Evolutionary conservation across 2,113 vertebrate species (phyloP).

Genomic region (Nettapus auritus): DNA sequence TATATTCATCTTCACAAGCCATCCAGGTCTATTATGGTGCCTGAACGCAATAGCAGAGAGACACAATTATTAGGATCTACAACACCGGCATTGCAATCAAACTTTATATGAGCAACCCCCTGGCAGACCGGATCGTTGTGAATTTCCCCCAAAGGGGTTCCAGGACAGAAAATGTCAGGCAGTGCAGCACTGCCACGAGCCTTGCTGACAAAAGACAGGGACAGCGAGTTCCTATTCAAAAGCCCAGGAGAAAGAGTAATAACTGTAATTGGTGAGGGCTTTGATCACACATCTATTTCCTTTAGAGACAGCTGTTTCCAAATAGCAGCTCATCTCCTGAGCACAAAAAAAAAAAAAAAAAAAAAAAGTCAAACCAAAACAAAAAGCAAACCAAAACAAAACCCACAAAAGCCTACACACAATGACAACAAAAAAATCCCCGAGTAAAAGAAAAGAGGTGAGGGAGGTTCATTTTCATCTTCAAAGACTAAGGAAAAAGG

Average conservation of each 20-base stretch:
- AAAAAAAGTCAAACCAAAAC: neutral
- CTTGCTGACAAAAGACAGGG: conserved; percentile 33
- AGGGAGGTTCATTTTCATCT: conserved; percentile 70
- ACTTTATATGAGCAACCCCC: neutral
- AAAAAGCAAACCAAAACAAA: neutral
- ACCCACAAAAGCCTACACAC: neutral
- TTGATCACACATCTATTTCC: conserved; percentile 77
- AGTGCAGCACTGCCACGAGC: neutral
- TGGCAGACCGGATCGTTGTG: neutral
- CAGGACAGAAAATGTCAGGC: conserved; percentile 3
- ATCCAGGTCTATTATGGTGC: conserved; percentile 30
- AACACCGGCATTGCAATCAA: neutral
- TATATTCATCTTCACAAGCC: conserved; percentile 27
- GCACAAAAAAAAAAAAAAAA: neutral
- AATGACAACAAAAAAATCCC: neutral
- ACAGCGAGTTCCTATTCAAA: neutral
- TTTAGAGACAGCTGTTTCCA: conserved; percentile 59
- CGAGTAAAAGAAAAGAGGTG: conserved; percentile 19
- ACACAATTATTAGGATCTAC: conserved; percentile 25
- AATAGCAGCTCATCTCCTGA: conserved; percentile 72
- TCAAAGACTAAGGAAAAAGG: conserved; percentile 68
- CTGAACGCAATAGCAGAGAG: conserved; percentile 38
- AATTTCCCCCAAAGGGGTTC: neutral
- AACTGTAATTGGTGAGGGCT: conserved; percentile 72
- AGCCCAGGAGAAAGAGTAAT: conserved; percentile 62